These are phyloP conservation scores for Dendrolimus houi DNA, from an alignment of 2,888 invertebrate genomes.

Conservation along the genomic window DNA sequence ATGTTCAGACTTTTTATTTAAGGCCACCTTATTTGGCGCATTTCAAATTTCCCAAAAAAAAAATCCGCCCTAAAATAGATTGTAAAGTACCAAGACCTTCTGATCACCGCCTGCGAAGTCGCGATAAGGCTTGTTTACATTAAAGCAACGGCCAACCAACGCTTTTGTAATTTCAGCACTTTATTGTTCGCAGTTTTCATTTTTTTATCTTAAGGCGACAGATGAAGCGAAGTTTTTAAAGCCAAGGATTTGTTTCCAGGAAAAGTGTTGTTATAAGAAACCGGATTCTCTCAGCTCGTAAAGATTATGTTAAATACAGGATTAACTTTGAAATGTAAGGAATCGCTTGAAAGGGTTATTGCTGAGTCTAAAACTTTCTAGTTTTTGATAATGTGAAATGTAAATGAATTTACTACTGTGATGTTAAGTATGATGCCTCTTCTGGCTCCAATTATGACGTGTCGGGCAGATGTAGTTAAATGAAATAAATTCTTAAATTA, in stretches of 20 bases:
- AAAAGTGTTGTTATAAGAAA: conserved; percentile 1
- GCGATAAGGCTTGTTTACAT: conserved; percentile 55
- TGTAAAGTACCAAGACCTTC: conserved; percentile 24
- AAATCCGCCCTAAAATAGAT: neutral
- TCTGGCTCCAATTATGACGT: too few relatives aligned
- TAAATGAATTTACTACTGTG: too few relatives aligned
- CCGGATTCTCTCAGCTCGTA: neutral
- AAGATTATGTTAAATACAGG: conserved; percentile 2
- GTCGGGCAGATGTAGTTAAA: too few relatives aligned
- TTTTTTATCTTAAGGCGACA: conserved; percentile 26
- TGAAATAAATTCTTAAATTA: too few relatives aligned
- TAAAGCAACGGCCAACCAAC: conserved; percentile 27
- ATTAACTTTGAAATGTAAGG: too few relatives aligned
- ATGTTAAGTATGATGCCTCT: too few relatives aligned
- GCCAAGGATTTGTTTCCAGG: conserved; percentile 5
- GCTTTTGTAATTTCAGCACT: conserved; percentile 35
- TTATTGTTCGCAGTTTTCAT: conserved; percentile 25
- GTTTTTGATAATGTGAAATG: too few relatives aligned
- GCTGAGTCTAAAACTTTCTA: too few relatives aligned
- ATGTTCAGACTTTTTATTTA: too few relatives aligned
- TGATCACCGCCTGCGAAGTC: conserved; percentile 40
- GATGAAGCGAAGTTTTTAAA: conserved; percentile 16
- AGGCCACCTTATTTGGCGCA: too few relatives aligned
- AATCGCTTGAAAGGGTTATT: too few relatives aligned
- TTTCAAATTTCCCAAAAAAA: neutral